A percentile compares a stretch with the other conserved stretches of the same genome.
These are phyloP conservation scores for Caenorhabditis drosophilae DNA, from an alignment of 2,888 invertebrate genomes.

Conservation along the genomic window DNA sequence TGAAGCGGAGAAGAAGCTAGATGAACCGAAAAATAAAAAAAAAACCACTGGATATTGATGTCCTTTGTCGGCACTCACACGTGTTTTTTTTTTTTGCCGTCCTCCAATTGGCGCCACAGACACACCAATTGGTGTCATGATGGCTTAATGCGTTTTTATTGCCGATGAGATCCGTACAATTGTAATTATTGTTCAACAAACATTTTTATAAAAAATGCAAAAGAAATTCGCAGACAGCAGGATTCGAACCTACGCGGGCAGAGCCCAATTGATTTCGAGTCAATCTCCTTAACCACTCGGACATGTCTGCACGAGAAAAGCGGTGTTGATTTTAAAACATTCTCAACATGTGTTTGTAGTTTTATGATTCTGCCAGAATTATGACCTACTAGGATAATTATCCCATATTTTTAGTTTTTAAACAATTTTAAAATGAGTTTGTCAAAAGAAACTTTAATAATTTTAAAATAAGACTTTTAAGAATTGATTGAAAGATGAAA, in stretches of 20 bases:
- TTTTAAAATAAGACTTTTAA: no score
- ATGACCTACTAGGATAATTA: no score
- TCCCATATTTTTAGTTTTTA: no score
- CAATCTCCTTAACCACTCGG: conserved; percentile 60
- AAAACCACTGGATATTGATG: conserved; percentile 20
- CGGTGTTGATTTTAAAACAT: not conserved
- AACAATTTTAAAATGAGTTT: no score
- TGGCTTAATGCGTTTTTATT: not conserved
- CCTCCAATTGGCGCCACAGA: not conserved
- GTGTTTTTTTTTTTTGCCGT: not conserved
- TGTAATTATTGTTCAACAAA: not conserved
- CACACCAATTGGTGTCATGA: not conserved
- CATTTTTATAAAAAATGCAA: not conserved
- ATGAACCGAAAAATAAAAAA: no score
- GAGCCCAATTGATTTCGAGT: conserved; percentile 59
- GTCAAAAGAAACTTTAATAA: no score
- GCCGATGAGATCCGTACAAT: no score
- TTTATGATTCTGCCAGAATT: no score
- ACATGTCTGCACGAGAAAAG: conserved; percentile 37
- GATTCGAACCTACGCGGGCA: conserved; percentile 59
- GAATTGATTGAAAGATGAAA: no score
- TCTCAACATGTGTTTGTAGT: no score
- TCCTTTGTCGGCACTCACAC: conserved; percentile 29
- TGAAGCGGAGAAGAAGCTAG: conserved; percentile 14
- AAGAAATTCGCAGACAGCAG: conserved; percentile 44